These are phyloP conservation scores for Lagodon rhomboides DNA, from an alignment of 2,797 vertebrate genomes.

Conservation along the genomic window DNA sequence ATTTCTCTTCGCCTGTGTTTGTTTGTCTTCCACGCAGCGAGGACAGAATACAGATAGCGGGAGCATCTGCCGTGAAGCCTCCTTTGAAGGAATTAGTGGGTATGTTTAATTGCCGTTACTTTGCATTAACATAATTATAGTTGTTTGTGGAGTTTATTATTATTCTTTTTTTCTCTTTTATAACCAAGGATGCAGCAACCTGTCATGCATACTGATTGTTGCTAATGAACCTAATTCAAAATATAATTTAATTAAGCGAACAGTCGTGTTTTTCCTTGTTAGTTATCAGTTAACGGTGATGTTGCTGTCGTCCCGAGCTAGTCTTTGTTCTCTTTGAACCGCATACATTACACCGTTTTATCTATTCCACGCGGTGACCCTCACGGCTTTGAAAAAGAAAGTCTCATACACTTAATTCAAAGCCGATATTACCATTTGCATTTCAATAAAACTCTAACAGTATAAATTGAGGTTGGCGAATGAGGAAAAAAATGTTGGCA, in stretches of 20 bases:
- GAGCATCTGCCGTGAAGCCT: conserved; percentile 90
- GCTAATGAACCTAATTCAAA: conserved; percentile 54
- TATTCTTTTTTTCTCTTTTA: conserved; percentile 21
- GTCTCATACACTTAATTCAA: background rate
- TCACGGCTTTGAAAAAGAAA: background rate
- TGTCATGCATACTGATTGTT: conserved; percentile 40
- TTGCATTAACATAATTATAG: conserved; percentile 61
- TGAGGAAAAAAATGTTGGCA: background rate
- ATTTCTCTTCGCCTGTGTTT: conserved; percentile 12
- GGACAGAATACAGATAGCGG: conserved; percentile 94
- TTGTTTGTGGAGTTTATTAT: conserved; percentile 50
- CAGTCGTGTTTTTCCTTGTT: conserved; percentile 35
- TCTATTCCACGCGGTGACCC: conserved; percentile 7
- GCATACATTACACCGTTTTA: conserved; percentile 19
- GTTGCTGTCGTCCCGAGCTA: conserved; percentile 31
- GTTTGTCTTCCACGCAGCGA: conserved; percentile 78
- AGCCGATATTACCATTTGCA: background rate
- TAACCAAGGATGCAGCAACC: conserved; percentile 37
- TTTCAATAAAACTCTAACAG: background rate
- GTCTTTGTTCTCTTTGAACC: conserved; percentile 32
- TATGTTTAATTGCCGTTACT: conserved; percentile 81
- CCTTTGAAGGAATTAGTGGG: conserved; percentile 94
- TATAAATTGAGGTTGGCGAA: background rate
- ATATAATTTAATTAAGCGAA: conserved; percentile 39
- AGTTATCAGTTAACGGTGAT: conserved; percentile 34